These are phyloP conservation scores for Lypha dubia DNA, from an alignment of 2,888 invertebrate species.

Conservation along the genomic window DNA sequence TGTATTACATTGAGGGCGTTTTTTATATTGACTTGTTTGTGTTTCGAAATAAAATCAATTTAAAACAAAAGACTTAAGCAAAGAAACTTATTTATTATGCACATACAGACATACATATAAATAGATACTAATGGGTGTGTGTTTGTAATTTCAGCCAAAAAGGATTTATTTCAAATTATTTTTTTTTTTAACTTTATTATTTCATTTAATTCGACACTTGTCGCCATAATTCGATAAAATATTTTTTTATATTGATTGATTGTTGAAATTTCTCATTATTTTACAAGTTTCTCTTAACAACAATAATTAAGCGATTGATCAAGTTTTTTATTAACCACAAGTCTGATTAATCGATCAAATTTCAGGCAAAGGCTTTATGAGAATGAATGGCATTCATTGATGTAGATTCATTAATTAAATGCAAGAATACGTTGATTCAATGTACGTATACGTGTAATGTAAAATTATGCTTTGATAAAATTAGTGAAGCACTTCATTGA, in stretches of 20 bases:
- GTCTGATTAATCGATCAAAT: too few relatives aligned
- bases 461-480: too few relatives aligned
- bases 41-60: neutral
- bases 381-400: too few relatives aligned
- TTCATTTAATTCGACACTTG: conserved; percentile 10
- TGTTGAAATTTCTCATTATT: neutral
- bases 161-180: conserved; percentile 57
- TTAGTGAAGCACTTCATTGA: too few relatives aligned
- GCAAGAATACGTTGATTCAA: too few relatives aligned
- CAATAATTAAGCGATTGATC: too few relatives aligned
- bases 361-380: too few relatives aligned
- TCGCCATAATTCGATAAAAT: neutral
- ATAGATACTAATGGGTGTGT: too few relatives aligned
- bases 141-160: conserved; percentile 7
- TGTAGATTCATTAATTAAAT: too few relatives aligned
- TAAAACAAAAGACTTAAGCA: conserved; percentile 60
- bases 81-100: conserved; percentile 49
- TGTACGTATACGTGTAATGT: too few relatives aligned
- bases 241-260: conserved; percentile 18
- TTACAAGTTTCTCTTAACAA: too few relatives aligned
- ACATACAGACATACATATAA: neutral
- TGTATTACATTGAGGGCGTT: conserved; percentile 44
- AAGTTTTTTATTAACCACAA: too few relatives aligned
- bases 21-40: neutral
- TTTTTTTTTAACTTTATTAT: neutral